Evolutionary conservation across 2,113 vertebrate species (phyloP), one percentile per base, ranked within the genome.

Genomic region (Psilopsiagon aurifrons): DNA sequence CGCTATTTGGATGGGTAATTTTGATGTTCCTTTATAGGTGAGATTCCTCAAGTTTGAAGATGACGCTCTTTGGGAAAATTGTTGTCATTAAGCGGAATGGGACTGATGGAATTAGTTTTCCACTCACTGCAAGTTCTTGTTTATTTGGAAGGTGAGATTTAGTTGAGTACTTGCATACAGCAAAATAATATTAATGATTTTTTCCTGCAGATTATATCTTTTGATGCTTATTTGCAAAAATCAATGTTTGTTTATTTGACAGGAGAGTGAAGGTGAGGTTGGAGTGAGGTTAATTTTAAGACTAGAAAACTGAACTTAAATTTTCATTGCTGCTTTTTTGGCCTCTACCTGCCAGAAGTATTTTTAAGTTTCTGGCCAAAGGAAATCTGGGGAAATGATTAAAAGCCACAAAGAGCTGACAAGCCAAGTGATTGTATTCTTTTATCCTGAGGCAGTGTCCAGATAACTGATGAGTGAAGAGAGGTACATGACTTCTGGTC

Each of bases 131-230:
- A 31, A 94, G 75, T 43, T 90, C 98, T 11, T 99, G 99, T 87
- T 95, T 99, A 7, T 99, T 99, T 97, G 99, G 99, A 98, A 98
- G 99, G 99, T 99, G 94, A 98, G 98, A 13, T 43, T 29, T 39
- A 10, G 10, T 27, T 52, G 29, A 41, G 22, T 41, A 7, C 41
- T 80, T 33, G 3, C 7, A 10, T 22, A 4, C 24, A 1, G 18
- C 0, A 2, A 27, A 86, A n/a, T 47, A 24, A 6, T 4, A 9
- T 28, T n/a, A 44, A 6, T 29, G 7, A 3, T 37, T n/a, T 54
- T 68, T 69, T 46, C 33, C 8, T 52, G 11, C 4, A 12, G 28
- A 6, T 52, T 10, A 0, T 10, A 7, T 43, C 9, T 64, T 37
- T 44, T 24, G n/a, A 13, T 31, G 11, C 4, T 39, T 66, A 3